Evolutionary conservation across 2,797 vertebrate species (phyloP), one percentile per base, ranked within the genome.

Genomic region (Squalus acanthias): DNA sequence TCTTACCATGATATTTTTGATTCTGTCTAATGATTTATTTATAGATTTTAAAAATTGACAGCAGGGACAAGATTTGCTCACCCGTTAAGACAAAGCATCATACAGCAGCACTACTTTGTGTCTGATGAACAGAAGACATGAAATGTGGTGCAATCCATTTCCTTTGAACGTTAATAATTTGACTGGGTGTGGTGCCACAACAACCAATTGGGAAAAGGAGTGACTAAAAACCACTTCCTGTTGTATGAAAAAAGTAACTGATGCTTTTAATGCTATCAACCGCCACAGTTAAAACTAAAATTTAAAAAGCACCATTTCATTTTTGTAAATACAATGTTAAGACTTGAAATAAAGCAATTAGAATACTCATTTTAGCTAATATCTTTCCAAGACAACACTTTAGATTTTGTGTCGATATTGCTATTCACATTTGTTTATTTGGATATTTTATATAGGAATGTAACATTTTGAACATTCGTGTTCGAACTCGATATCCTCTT

Each of bases 401-500:
- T 67, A 67, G 8, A n/a, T 24, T 69, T 69, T 67, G 17, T 65
- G 63, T n/a, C 7, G 20, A 93, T 39, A 13, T 93, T 65, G 91
- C n/a, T 93, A 24, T 69, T 93, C 91, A 93, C 33, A 46, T 93
- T 93, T 93, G 15, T 67, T n/a, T 72, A 95, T 74, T 50, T 26
- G 50, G 46, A 63, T n/a, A 63, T 88, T 97, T 97, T 96, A 79
- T 97, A 46, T 96, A 99, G 99, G 98, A 98, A 0, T 99, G 99
- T 97, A 98, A 99, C 96, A 97, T 98, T 0, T 98, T 96, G 96
- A 50, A 97, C 15, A 97, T 96, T 79, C 98, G 99, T 97, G 98
- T 97, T 97, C 98, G 99, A 97, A 98, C 97, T 96, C 98, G 99
- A 69, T 98, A 98, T 95, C 97, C 99, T 96, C 98, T 99, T 72